Base-by-base conservation (phyloP, 2,113 vertebrate genomes). In the Dromaius novaehollandiae region DNA sequence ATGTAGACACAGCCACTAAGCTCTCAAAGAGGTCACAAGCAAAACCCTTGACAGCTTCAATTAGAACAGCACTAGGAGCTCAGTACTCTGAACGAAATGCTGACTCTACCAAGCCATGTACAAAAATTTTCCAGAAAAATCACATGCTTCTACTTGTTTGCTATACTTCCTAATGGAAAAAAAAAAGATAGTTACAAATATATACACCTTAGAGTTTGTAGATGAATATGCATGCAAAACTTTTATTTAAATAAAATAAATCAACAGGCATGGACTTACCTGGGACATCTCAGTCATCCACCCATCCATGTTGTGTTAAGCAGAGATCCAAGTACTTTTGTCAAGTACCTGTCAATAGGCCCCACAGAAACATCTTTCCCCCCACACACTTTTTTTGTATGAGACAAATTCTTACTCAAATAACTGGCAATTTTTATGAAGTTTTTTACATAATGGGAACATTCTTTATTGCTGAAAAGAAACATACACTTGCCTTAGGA, bases 1-100 rank as follows among this genome's bases (percentile, higher is more conserved):
- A 8, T 0, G 0, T 2, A 46, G 20, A 6, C 17, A 6, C 26
- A 36, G 34, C 13, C 28, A 16, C 15, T 64, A 51, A n/a, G 24
- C n/a, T 70, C 40, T 42, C 46, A 18, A 1, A 73, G 28, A 58
- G 26, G 34, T 48, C 34, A 64, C 0, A 1, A 55, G 36, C 28
- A 56, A 63, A 84, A 56, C 13, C 60, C 25, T 9, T 32, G 56
- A n/a, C 22, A 56, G 32, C 56, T 87, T 68, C 60, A 81, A 7
- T 14, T 53, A 60, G 69, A 76, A 73, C 25, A 28, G 15, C 13
- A 68, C 10, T 36, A 42, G 46, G 17, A 75, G n/a, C n/a, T 8
- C 56, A 26, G 12, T 5, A 9, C 32, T 86, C 66, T 34, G 17
- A 55, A 60, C 20, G 73, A 81, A 88, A 73, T 38, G 28, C 34